Evolutionary conservation across 2,113 vertebrate species (phyloP), one percentile per base, ranked within the genome.

Genomic region (Peucedramus taeniatus): DNA sequence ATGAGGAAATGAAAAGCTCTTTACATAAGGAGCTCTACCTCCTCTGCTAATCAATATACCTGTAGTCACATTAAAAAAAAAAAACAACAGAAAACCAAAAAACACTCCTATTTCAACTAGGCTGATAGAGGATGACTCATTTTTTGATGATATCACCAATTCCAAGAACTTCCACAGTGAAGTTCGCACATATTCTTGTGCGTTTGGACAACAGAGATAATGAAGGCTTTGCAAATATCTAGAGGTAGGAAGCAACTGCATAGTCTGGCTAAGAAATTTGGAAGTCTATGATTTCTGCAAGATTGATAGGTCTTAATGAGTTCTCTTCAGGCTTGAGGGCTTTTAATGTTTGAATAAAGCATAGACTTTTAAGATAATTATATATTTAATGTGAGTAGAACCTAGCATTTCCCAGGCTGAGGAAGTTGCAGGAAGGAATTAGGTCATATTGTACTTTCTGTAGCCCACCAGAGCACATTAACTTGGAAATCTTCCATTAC

Each of bases 391-490:
- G 53, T 22, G 28, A 78, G 59, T 20, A 37, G 30, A 88, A 84
- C 4, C 70, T 40, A 51, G 19, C 31, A 75, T 94, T 95, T 96
- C 92, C 92, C 64, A 91, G 47, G 69, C 79, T 90, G 54, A 47
- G 76, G 65, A 96, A 97, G 60, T 33, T 72, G 88, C 49, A 85
- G 57, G 81, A 69, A 95, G 66, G 74, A 97, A 97, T 70, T 96
- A 88, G 93, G 96, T 96, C 92, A 94, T 89, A 91, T 70, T 89
- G 91, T 97, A 83, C 93, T 94, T 96, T 90, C 71, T 54, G 59
- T 71, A 83, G 94, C 87, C 88, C 90, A 96, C 83, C 18, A 87
- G 54, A 89, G 70, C 78, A 87, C 68, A 82, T 65, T 75, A 81
- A 88, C 80, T 89, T 91, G 88, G 92, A 96, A 94, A 91, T 78